Percentiles rank a stretch among this genome's conserved stretches.
Evolutionary conservation across 2,797 vertebrate species (phyloP).

Genomic region (Microtus obscurus): DNA sequence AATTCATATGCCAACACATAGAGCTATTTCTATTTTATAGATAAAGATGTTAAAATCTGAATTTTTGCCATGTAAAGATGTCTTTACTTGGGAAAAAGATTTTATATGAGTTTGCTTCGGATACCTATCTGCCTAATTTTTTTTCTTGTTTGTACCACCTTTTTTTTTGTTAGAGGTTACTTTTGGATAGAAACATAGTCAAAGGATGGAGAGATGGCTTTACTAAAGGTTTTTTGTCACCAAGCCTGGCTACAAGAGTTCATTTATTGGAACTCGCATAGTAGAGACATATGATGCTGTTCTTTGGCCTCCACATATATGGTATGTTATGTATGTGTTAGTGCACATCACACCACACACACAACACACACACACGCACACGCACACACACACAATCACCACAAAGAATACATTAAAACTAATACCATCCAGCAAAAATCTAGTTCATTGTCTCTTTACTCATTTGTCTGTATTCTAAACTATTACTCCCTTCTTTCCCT

Average conservation of each 20-base stretch:
- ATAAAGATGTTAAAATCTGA: neutral
- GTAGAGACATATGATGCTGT: neutral
- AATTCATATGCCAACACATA: neutral
- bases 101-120: neutral
- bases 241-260: neutral
- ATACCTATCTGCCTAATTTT: neutral
- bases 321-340: neutral
- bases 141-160: neutral
- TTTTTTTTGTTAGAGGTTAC: neutral
- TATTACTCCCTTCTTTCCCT: neutral
- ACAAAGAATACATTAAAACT: neutral
- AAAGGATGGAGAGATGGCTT: neutral
- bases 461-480: neutral
- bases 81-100: neutral
- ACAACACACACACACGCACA: neutral
- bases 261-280: neutral
- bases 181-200: neutral
- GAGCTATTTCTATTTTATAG: neutral
- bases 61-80: constrained; percentile 36
- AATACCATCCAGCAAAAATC: neutral
- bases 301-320: neutral
- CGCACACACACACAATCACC: neutral
- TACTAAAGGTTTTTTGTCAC: neutral
- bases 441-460: neutral
- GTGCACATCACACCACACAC: neutral